Conservation (phyloP, 2,797 vertebrate genomes). For the Gallinago nigripennis region DNA sequence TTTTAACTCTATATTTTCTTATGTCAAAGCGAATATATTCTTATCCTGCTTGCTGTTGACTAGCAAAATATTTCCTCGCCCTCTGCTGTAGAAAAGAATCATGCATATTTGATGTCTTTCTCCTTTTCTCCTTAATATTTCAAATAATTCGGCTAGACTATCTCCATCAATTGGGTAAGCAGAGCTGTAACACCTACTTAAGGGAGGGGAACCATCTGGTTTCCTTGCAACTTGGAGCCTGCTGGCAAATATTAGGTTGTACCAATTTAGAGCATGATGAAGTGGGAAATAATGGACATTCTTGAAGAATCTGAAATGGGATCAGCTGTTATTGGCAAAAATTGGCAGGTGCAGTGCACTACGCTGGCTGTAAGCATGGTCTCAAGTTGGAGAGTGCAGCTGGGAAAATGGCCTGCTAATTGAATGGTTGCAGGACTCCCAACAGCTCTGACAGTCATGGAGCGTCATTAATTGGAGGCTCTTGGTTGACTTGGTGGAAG, state of each 20-base stretch:
- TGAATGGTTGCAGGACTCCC: conserved; percentile 35
- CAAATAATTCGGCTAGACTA: conserved; percentile 12
- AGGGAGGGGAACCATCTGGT: conserved; percentile 46
- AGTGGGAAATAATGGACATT: conserved; percentile 60
- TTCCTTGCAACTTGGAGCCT: conserved; percentile 41
- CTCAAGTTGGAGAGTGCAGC: conserved; percentile 41
- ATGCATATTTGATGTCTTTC: not conserved
- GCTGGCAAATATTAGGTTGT: conserved; percentile 46
- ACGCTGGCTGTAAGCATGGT: not conserved
- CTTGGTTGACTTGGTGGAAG: not conserved
- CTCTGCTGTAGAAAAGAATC: not conserved
- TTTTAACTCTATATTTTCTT: not conserved
- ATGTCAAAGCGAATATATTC: not conserved
- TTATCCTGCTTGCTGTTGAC: not conserved
- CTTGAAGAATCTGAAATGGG: conserved; percentile 38
- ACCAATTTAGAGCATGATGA: conserved; percentile 64
- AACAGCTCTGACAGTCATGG: not conserved
- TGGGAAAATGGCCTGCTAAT: conserved; percentile 60
- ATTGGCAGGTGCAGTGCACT: conserved; percentile 50
- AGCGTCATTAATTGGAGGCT: conserved; percentile 17
- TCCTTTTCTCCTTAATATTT: conserved; percentile 25
- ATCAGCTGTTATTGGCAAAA: conserved; percentile 55
- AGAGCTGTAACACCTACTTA: conserved; percentile 49
- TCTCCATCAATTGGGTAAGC: not conserved
- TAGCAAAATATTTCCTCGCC: not conserved